A percentile compares a stretch with the other conserved stretches of the same genome.
Conservation (phyloP, 92 coral and sea anemone species). For the Porites rus region DNA sequence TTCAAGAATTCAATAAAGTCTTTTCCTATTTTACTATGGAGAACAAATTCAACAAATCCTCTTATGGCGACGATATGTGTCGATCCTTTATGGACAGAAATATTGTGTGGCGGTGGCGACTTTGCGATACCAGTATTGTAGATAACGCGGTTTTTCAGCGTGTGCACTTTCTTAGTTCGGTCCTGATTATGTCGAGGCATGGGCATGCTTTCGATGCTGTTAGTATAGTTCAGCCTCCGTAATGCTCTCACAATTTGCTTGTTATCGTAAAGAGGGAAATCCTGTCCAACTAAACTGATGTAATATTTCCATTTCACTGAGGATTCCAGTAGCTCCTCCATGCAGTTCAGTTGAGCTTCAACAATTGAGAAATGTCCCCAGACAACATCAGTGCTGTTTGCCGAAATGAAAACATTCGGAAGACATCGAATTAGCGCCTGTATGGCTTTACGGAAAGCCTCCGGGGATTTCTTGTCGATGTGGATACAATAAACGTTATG, state of each 20-base stretch:
- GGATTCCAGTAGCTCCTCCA: constrained; percentile 63
- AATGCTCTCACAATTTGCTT: constrained; percentile 62
- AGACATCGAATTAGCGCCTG: constrained; percentile 54
- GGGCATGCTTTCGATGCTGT: constrained; percentile 38
- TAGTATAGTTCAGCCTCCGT: constrained; percentile 38
- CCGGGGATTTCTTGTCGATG: constrained; percentile 63
- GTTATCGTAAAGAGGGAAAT: constrained; percentile 74
- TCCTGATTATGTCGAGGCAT: constrained; percentile 1
- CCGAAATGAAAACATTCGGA: constrained; percentile 67
- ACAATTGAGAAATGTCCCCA: constrained; percentile 71
- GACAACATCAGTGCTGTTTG: constrained; percentile 34
- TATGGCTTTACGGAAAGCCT: constrained; percentile 36
- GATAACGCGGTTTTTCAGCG: not conserved
- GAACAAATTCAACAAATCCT: constrained; percentile 38
- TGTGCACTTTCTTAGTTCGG: constrained; percentile 1
- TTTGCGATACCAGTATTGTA: constrained; percentile 5
- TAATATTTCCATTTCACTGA: constrained; percentile 70
- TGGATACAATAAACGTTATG: constrained; percentile 77
- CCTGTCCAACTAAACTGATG: constrained; percentile 74
- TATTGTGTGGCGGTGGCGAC: constrained; percentile 54
- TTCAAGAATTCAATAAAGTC: constrained; percentile 56
- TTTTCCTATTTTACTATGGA: constrained; percentile 25
- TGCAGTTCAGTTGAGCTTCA: constrained; percentile 63
- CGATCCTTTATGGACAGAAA: constrained; percentile 51
- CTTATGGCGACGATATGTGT: constrained; percentile 47